A percentile compares a stretch with the other conserved stretches of the same genome.
Evolutionary conservation across 2,113 vertebrate species (phyloP).

Genomic region (Pelmatolapia mariae): DNA sequence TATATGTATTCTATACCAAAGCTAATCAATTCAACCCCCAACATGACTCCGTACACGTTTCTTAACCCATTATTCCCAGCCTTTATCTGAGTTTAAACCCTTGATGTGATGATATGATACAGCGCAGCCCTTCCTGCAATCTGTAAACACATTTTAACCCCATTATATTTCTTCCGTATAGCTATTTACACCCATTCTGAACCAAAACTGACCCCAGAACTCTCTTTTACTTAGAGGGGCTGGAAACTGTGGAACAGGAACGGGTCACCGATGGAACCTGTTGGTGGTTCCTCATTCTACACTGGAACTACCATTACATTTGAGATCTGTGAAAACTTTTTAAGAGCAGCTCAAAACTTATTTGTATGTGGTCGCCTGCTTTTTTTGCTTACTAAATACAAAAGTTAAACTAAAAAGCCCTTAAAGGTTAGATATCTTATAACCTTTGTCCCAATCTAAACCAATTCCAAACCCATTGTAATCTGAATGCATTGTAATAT

Average conservation of each 20-base stretch:
- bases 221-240: not conserved
- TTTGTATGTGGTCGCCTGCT: not conserved
- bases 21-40: not conserved
- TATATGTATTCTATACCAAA: not conserved
- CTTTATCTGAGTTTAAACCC: not conserved
- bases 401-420: not conserved
- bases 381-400: not conserved
- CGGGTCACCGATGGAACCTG: not conserved
- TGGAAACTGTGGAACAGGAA: not conserved
- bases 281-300: not conserved
- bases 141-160: not conserved
- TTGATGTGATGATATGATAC: not conserved
- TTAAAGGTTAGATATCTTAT: not conserved
- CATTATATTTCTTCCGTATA: not conserved
- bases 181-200: not conserved
- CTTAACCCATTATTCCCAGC: not conserved
- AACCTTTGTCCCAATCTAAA: not conserved
- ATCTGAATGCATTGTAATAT: not conserved
- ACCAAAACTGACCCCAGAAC: not conserved
- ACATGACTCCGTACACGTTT: not conserved
- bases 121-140: not conserved
- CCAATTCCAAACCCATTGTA: not conserved
- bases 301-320: not conserved
- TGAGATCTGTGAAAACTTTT: not conserved
- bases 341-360: not conserved